These are phyloP conservation scores for Luffia ferchaultella DNA, from an alignment of 2,888 invertebrate genomes.

Conservation along the genomic window DNA sequence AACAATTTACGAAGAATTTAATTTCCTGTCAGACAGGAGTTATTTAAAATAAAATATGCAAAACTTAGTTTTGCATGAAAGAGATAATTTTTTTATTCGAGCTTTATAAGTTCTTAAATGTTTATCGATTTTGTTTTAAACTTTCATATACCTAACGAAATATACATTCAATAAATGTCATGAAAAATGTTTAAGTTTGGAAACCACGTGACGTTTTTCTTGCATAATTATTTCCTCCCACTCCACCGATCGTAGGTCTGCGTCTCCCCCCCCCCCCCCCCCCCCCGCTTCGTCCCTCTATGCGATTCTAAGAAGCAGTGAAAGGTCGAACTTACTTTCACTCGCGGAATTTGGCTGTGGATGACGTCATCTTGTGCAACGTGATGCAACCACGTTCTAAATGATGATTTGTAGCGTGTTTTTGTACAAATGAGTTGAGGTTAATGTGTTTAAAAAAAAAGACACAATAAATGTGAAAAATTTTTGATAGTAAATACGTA, in stretches of 20 bases:
- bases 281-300: slow-evolving; percentile 27
- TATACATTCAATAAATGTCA: no score
- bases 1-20: no score
- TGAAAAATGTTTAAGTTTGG: no score
- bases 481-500: background rate
- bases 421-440: background rate
- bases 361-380: slow-evolving; percentile 57
- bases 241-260: slow-evolving; percentile 1
- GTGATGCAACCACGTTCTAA: slow-evolving; percentile 38
- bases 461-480: slow-evolving; percentile 14
- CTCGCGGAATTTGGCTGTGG: slow-evolving; percentile 45
- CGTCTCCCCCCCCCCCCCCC: slow-evolving; percentile 21
- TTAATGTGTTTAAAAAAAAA: slow-evolving; percentile 25
- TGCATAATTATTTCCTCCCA: no score
- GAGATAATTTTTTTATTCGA: no score
- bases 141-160: no score
- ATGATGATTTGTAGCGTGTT: background rate
- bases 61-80: no score
- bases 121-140: no score
- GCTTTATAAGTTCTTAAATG: no score
- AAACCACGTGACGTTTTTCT: no score
- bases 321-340: slow-evolving; percentile 52
- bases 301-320: slow-evolving; percentile 18
- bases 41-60: no score
- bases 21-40: no score